Conservation (phyloP, 2,888 invertebrate species). For the Drosophila cyrtoloma region DNA sequence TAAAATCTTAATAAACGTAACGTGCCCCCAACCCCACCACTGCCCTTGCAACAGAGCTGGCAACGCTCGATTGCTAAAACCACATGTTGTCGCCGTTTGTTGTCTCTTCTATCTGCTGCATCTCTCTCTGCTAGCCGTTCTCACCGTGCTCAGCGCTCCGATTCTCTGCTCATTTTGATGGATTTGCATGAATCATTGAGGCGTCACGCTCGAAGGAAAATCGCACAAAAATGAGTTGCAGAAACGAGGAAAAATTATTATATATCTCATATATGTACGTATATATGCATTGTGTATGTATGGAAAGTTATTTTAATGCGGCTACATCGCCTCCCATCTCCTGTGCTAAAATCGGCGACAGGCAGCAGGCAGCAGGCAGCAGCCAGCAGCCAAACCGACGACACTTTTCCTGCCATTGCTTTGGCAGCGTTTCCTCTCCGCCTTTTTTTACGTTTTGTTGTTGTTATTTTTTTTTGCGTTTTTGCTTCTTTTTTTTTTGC, state of each 20-base stretch:
- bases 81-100: constrained; percentile 66
- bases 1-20: constrained; percentile 70
- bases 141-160: not conserved
- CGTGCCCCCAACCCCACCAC: constrained; percentile 17
- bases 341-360: constrained; percentile 65
- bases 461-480: not conserved
- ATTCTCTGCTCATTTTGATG: constrained; percentile 61
- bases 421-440: constrained; percentile 73
- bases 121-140: not conserved
- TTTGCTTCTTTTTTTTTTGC: constrained; percentile 19
- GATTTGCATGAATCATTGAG: constrained; percentile 82
- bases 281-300: constrained; percentile 7
- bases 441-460: constrained; percentile 39
- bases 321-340: constrained; percentile 37
- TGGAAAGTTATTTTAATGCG: constrained; percentile 76
- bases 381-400: constrained; percentile 60
- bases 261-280: constrained; percentile 50
- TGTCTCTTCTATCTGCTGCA: constrained; percentile 1
- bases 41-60: constrained; percentile 16
- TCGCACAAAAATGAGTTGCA: constrained; percentile 58
- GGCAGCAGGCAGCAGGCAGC: constrained; percentile 53
- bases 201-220: constrained; percentile 80
- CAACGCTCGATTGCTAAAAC: constrained; percentile 60
- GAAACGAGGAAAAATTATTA: constrained; percentile 58
- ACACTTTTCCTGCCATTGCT: constrained; percentile 71